Evolutionary conservation across 2,888 invertebrate genomes (phyloP), one percentile per base, ranked within the genome.

Genomic region (Acleris laterana): DNA sequence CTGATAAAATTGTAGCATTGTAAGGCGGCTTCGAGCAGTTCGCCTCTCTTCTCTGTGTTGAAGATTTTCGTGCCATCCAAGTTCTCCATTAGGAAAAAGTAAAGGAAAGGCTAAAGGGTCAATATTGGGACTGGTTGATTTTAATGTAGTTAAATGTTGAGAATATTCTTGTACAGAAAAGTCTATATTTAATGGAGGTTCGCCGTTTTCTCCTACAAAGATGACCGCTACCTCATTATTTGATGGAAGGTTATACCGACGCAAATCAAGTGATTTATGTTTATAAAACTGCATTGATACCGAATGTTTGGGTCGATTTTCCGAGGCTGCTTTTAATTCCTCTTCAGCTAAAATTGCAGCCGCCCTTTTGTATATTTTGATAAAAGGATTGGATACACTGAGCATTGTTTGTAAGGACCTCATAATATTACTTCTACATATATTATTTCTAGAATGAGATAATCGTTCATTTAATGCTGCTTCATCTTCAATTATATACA

Each of bases 401-500:
- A 71, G 64, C 67, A 69, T 68, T 68, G 65, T 69, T 63, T 69
- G 67, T 64, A 69, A 60, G 55, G 60, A 56, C 60, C 55, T 64
- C 62, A 68, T 68, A 58, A 58, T 55, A 38, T 55, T 20, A 1
- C 9, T 20, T 55, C 20, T 55, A 55, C 38, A 16, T 20, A 52
- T 55, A 20, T 53, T 52, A 62, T 67, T 56, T 65, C 68, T 64
- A 60, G 69, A 51, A 58, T 67, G 57, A 58, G 52, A 66, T 48
- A 68, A 60, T 42, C 63, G 57, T 63, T 66, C 61, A 63, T 55
- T 61, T 62, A 68, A 44, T 32, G 60, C 55, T 57, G 58, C 60
- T 69, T 60, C 55, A 68, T 72, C 60, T 58, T 70, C 69, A 69
- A 71, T 71, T 60, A 71, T 70, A 25, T 69, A 71, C 61, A 71